Evolutionary conservation across 2,113 vertebrate species (phyloP).

Genomic region (Muntiacus muntjak): DNA sequence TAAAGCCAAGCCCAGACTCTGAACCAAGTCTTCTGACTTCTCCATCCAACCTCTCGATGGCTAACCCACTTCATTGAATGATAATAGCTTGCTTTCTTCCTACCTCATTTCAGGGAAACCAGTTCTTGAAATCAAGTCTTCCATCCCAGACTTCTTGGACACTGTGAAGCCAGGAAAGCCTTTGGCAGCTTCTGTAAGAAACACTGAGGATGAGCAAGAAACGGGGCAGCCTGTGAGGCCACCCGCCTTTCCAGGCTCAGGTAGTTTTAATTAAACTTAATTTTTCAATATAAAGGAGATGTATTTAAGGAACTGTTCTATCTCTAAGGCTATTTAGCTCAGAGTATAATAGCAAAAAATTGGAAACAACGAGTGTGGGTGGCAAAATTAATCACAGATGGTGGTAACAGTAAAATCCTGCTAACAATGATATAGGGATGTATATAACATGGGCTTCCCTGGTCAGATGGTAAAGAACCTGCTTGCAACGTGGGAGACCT

Average conservation of each 20-base stretch:
- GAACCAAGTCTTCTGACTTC: not conserved
- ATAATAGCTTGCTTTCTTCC: not conserved
- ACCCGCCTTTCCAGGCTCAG: not conserved
- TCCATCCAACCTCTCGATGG: not conserved
- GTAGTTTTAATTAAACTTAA: not conserved
- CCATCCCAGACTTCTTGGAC: slow-evolving; percentile 6
- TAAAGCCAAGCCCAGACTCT: not conserved
- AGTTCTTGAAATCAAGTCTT: not conserved
- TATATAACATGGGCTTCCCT: not conserved
- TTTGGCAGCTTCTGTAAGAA: slow-evolving; percentile 31
- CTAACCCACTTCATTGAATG: not conserved
- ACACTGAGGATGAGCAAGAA: not conserved
- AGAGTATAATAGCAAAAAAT: not conserved
- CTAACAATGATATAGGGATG: not conserved
- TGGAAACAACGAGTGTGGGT: not conserved
- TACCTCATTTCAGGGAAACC: slow-evolving; percentile 75
- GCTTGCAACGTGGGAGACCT: not conserved
- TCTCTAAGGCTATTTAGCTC: not conserved
- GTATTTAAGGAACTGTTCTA: not conserved
- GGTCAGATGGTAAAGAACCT: not conserved
- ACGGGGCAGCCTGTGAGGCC: not conserved
- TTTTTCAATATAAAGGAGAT: not conserved
- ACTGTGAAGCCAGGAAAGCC: not conserved
- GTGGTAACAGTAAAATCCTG: not conserved
- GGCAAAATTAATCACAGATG: not conserved